Evolutionary conservation across 2,888 invertebrate species (phyloP), one percentile per base, ranked within the genome.

Genomic region (Brachyptera putata): DNA sequence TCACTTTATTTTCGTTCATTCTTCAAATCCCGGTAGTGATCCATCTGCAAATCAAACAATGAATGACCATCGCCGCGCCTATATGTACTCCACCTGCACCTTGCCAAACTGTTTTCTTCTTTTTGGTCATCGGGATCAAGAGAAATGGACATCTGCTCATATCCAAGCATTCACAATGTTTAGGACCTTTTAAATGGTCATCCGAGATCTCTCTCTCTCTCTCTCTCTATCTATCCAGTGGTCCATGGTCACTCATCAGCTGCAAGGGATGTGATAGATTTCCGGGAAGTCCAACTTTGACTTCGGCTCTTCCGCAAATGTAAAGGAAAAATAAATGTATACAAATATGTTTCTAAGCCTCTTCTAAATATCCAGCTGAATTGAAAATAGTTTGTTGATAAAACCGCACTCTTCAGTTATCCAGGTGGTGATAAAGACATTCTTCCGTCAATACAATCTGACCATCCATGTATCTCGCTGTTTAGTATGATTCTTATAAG

Each of bases 11-110:
- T 41, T 18, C 5, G 16, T 41, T 18, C 34, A 30, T 7, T 30
- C 5, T 21, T 16, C 41, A 41, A 41, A 41, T 41, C n/a, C 16
- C 4, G 9, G 41, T 21, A 41, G 41, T 16, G 41, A 41, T 41
- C 41, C 41, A 41, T 41, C 41, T 41, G 41, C 41, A 41, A 41
- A 41, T 41, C 16, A n/a, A 41, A n/a, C n/a, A n/a, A n/a, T n/a
- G 18, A 41, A 41, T 41, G 41, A 41, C 41, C 41, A 41, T 9
- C 41, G 5, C 16, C 41, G 41, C 13, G 41, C 41, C 14, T 21
- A 1, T 7, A 30, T 11, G 41, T 16, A 4, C 41, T 18, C 41
- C 2, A n/a, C 41, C 18, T 9, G 3, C 1, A 21, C 37, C 37
- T 3, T 16, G 41, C 16, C 11, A 18, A 41, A 16, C 21, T 3